Evolutionary conservation across 1,140 invertebrate species (phyloP).

Genomic region (Drosophila malerkotliana): DNA sequence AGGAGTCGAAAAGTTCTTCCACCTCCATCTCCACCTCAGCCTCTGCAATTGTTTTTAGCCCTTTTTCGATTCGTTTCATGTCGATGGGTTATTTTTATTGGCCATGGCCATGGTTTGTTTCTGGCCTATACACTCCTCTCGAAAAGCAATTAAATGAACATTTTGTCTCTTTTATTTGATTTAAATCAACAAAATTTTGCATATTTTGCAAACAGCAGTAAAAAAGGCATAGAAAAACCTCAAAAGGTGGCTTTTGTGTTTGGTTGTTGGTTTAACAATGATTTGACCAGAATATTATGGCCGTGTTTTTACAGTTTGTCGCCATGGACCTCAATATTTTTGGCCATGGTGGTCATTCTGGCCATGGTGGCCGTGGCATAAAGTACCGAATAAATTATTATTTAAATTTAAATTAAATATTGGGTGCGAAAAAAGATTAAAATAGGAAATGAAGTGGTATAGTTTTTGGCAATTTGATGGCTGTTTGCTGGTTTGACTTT

Average conservation of each 20-base stretch:
- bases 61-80: conserved; percentile 6
- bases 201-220: conserved; percentile 45
- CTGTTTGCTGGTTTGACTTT: conserved; percentile 8
- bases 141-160: conserved; percentile 71
- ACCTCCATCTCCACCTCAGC: neutral
- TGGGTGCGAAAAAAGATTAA: neutral
- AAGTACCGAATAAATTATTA: conserved; percentile 16
- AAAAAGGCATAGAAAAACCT: conserved; percentile 54
- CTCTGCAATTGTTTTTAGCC: conserved; percentile 1
- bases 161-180: conserved; percentile 74
- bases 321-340: conserved; percentile 58
- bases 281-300: conserved; percentile 59
- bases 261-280: conserved; percentile 72
- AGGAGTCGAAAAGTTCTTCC: conserved; percentile 37
- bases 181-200: conserved; percentile 54
- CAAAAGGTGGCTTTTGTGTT: conserved; percentile 79
- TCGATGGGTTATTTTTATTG: conserved; percentile 46
- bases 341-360: conserved; percentile 44
- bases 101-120: conserved; percentile 18
- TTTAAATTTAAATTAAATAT: conserved; percentile 31
- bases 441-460: conserved; percentile 9
- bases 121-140: conserved; percentile 15
- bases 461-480: conserved; percentile 6
- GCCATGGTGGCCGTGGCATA: conserved; percentile 5
- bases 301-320: conserved; percentile 55